These are phyloP conservation scores for Suillia variegata DNA, from an alignment of 2,888 invertebrate genomes.

Conservation along the genomic window DNA sequence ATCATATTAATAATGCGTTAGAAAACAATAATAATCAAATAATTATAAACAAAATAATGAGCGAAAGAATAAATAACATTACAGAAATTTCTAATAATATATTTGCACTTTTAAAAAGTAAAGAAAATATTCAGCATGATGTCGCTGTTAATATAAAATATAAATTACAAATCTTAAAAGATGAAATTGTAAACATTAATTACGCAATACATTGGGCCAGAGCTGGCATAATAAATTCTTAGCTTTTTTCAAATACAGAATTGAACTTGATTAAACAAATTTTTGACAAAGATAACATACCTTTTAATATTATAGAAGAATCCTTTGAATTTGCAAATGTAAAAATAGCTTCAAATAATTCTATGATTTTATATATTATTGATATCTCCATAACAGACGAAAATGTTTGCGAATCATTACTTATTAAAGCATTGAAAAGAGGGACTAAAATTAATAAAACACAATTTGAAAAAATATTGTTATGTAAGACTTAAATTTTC, in stretches of 20 bases:
- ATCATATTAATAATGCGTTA: not conserved
- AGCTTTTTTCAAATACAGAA: not conserved
- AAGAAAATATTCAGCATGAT: not conserved
- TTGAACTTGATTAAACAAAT: not conserved
- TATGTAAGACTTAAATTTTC: conserved; percentile 5
- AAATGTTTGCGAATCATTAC: not conserved
- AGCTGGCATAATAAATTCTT: not conserved
- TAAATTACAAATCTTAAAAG: not conserved
- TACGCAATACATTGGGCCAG: conserved; percentile 4
- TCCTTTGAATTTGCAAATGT: not conserved
- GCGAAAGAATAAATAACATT: conserved; percentile 1
- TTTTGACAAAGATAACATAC: conserved; percentile 1
- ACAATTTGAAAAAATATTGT: not conserved
- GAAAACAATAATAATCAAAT: not conserved
- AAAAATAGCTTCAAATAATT: conserved; percentile 2
- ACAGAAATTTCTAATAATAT: conserved; percentile 1
- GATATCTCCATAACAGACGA: conserved; percentile 1
- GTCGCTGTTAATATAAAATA: not conserved
- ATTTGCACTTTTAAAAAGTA: not conserved
- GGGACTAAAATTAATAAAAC: not conserved
- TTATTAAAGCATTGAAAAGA: conserved; percentile 7
- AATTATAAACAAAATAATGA: not conserved
- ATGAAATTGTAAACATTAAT: conserved; percentile 1
- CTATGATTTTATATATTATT: conserved; percentile 1
- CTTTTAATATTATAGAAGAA: not conserved